A percentile compares a stretch with the other conserved stretches of the same genome.
Evolutionary conservation across 2,797 vertebrate genomes (phyloP).

Genomic region (Myotis myotis): DNA sequence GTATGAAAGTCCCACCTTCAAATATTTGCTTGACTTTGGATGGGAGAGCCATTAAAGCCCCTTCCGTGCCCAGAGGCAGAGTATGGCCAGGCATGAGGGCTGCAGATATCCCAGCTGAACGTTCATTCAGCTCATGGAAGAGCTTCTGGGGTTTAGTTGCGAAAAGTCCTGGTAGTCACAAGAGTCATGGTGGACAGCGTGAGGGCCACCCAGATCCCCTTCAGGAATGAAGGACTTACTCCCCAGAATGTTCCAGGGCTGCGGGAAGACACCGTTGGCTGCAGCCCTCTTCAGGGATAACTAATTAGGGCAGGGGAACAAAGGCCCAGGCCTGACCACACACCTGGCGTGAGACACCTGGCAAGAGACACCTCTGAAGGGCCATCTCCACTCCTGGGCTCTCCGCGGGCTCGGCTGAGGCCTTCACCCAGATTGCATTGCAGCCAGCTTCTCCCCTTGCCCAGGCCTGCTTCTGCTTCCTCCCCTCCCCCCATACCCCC

Average conservation of each 20-base stretch:
- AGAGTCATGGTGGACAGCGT: neutral
- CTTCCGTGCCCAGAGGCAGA: neutral
- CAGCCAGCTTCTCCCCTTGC: neutral
- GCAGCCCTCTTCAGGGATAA: neutral
- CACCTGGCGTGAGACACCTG: neutral
- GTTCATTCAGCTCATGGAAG: neutral
- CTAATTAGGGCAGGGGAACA: neutral
- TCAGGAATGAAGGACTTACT: neutral
- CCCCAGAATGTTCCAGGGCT: neutral
- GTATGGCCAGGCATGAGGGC: neutral
- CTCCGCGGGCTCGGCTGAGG: neutral
- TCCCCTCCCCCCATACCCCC: neutral
- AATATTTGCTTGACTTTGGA: neutral
- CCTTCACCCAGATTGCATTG: rapidly evolving
- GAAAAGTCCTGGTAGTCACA: neutral
- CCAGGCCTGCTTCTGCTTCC: neutral
- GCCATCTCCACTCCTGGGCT: neutral
- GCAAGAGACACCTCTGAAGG: neutral
- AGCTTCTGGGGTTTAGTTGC: neutral
- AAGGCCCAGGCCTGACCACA: neutral
- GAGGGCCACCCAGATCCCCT: neutral
- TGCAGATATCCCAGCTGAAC: neutral
- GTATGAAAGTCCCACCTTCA: neutral
- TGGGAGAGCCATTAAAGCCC: neutral
- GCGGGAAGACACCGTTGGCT: neutral